These are phyloP conservation scores for Nannospalax galili DNA, from an alignment of 2,113 vertebrate genomes.

Conservation along the genomic window DNA sequence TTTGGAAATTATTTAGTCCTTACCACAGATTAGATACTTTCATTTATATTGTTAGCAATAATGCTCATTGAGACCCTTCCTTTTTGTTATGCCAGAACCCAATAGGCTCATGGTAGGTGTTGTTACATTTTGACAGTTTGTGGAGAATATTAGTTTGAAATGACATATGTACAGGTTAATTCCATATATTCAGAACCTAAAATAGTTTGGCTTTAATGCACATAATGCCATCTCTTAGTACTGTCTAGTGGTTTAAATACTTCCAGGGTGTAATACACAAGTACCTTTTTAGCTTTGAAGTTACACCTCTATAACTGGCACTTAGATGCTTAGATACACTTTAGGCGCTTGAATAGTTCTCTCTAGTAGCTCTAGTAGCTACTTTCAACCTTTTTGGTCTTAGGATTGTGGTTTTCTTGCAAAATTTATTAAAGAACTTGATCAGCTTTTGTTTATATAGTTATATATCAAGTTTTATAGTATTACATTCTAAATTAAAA, in stretches of 20 bases:
- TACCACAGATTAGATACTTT: not conserved
- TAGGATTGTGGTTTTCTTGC: not conserved
- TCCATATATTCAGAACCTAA: too few species aligned
- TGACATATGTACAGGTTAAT: not conserved
- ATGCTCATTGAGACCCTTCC: not conserved
- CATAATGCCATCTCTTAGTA: not conserved
- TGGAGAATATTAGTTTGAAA: not conserved
- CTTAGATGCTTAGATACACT: not conserved
- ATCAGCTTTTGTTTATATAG: not conserved
- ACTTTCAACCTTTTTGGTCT: not conserved
- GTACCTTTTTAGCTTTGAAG: too few species aligned
- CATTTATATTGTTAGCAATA: slow-evolving; percentile 36
- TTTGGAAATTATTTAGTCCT: slow-evolving; percentile 27
- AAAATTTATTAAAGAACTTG: not conserved
- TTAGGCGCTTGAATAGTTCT: too few species aligned
- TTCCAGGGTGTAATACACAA: too few species aligned
- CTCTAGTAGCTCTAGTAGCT: not conserved
- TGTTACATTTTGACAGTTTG: not conserved
- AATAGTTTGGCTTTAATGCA: not conserved
- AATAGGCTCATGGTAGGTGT: not conserved
- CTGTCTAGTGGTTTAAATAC: not conserved
- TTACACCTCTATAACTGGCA: not conserved
- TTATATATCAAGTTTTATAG: not conserved
- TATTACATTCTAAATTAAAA: not conserved
- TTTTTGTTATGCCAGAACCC: slow-evolving; percentile 19